Base-by-base conservation (phyloP, 2,113 vertebrate genomes). In the Poecilia latipinna region DNA sequence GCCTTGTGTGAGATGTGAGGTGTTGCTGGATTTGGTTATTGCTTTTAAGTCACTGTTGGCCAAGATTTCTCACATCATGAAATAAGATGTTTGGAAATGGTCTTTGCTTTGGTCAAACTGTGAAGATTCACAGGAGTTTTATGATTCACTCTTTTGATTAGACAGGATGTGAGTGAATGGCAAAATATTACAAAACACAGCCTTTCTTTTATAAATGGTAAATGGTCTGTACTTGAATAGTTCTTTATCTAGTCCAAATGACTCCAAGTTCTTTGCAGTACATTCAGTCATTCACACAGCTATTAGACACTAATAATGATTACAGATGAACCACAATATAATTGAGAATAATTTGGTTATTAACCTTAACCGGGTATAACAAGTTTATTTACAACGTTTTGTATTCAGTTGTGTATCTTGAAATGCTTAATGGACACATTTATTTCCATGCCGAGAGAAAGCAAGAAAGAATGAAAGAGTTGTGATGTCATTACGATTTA, bases 1-100 rank as follows among this genome's bases (percentile, higher is more conserved):
- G 33, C 26, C 31, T 39, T n/a, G n/a, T 44, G 42, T 74, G 24
- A 67, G 19, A 65, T 51, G 31, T 74, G 54, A 87, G 15, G 57
- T 70, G 48, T 19, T 70, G 19, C 70, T 83, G 73, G 28, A 68
- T 70, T 85, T 79, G 75, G 54, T 63, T 51, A 28, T 13, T 72
- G 32, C 5, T 4, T 37, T 74, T 73, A n/a, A 65, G 63, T 24
- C 75, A 80, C 28, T 68, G 4, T 8, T 24, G 24, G 15, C 24
- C 1, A 29, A 12, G 29, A 44, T 77, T 60, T 68, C 17, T 65
- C 54, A 6, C 29, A 0, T 26, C 62, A 72, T 73, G 63, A 62
- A 51, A 79, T n/a, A n/a, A 61, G 75, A 70, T 15, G 11, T 32
- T 74, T 78, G 1, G 11, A 57, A n/a, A 19, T 42, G 57, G 39